Conservation (phyloP, 1,140 invertebrate genomes). For the Solen grandis region DNA sequence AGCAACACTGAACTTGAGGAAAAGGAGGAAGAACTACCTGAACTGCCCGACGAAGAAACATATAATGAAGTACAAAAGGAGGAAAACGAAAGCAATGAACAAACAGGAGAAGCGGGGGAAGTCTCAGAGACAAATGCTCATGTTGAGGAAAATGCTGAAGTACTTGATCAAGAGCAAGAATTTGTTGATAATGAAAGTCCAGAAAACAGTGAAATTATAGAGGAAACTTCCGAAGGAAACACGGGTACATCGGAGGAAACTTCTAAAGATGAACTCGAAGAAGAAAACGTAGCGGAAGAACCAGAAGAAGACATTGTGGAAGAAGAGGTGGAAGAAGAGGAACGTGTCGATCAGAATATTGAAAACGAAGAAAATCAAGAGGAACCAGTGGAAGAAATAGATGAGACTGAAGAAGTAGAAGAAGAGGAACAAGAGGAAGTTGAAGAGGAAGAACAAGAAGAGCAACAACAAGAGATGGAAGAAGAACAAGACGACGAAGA, state of each 20-base stretch:
- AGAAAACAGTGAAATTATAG: neutral
- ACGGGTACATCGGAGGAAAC: too few relatives aligned
- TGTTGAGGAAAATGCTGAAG: neutral
- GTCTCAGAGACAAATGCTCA: neutral
- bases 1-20: neutral
- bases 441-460: conserved; percentile 18
- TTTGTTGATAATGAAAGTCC: neutral
- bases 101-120: neutral
- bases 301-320: neutral
- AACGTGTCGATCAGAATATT: neutral
- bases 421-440: conserved; percentile 38
- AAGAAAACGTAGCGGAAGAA: neutral
- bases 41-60: neutral
- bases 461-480: neutral
- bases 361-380: conserved; percentile 9
- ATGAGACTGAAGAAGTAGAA: conserved; percentile 21
- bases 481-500: conserved; percentile 11
- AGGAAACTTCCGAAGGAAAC: too few relatives aligned
- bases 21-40: neutral
- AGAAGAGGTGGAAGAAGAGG: neutral
- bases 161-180: neutral
- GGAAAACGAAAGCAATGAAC: neutral
- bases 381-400: conserved; percentile 4
- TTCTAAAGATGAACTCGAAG: too few relatives aligned
- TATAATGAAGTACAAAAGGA: neutral